Evolutionary conservation across 2,888 invertebrate genomes (phyloP).

Genomic region (Onthophagus sagittarius): DNA sequence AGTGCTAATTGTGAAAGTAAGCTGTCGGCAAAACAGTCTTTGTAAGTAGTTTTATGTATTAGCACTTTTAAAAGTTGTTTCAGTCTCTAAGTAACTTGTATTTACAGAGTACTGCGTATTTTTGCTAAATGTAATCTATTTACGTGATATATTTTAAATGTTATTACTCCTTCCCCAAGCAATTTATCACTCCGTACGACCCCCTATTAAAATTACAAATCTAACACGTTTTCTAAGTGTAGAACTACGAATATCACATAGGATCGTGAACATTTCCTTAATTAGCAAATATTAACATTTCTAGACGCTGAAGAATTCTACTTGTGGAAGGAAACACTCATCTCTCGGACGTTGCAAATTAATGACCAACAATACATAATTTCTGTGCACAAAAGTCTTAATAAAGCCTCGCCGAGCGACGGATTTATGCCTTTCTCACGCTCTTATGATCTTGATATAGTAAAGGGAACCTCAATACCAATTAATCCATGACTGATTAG

Average conservation of each 20-base stretch:
- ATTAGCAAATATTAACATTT: not conserved
- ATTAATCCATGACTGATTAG: slow-evolving; percentile 13
- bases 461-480: slow-evolving; percentile 10
- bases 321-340: not conserved
- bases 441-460: slow-evolving; percentile 12
- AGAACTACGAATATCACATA: not conserved
- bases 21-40: not conserved
- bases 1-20: not conserved
- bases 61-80: not conserved
- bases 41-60: not conserved
- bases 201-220: not conserved
- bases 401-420: slow-evolving; percentile 5
- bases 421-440: slow-evolving; percentile 10
- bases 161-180: not conserved
- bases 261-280: not conserved
- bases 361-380: not conserved
- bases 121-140: too few relatives aligned
- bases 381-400: slow-evolving; percentile 8
- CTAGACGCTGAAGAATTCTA: not conserved
- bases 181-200: not conserved
- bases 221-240: not conserved
- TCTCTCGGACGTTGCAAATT: not conserved
- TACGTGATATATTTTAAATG: not conserved
- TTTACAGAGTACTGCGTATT: too few relatives aligned
- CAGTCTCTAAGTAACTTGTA: not conserved